Evolutionary conservation across 2,888 invertebrate genomes (phyloP).

Genomic region (Drosophila gaucha): DNA sequence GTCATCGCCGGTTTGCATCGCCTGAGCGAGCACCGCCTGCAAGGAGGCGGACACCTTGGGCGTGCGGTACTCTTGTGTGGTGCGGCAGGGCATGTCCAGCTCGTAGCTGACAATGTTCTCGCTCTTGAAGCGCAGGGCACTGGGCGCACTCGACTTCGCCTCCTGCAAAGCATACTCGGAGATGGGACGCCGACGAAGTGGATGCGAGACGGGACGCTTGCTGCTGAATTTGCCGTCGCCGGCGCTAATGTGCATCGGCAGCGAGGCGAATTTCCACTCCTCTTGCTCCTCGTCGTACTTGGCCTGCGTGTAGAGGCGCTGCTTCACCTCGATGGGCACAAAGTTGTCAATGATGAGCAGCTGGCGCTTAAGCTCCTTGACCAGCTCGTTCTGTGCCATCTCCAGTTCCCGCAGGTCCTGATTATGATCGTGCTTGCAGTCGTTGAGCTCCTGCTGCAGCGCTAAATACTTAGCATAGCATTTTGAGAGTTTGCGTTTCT

Average conservation of each 20-base stretch:
- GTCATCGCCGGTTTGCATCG: constrained; percentile 85
- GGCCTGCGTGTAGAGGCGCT: constrained; percentile 89
- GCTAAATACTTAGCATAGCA: constrained; percentile 92
- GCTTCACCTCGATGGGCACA: constrained; percentile 93
- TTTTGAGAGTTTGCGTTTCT: constrained; percentile 95
- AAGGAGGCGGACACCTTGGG: constrained; percentile 84
- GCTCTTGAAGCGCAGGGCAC: constrained; percentile 82
- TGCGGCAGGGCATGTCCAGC: constrained; percentile 85
- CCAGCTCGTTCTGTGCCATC: constrained; percentile 95
- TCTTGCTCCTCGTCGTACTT: constrained; percentile 93
- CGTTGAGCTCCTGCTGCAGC: constrained; percentile 90
- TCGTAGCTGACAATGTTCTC: constrained; percentile 85
- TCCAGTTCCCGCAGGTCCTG: constrained; percentile 96
- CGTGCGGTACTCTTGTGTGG: constrained; percentile 84
- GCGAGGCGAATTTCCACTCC: constrained; percentile 87
- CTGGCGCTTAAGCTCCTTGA: constrained; percentile 95
- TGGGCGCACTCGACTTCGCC: constrained; percentile 79
- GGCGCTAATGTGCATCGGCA: constrained; percentile 82
- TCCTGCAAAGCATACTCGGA: constrained; percentile 86
- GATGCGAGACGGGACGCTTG: constrained; percentile 88
- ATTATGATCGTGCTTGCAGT: constrained; percentile 94
- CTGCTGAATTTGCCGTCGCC: constrained; percentile 81
- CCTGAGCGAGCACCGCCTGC: constrained; percentile 85
- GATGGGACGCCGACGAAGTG: constrained; percentile 88
- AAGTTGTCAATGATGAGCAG: constrained; percentile 95